Conservation (phyloP, 2,797 vertebrate genomes). For the Sebastes iracundus region DNA sequence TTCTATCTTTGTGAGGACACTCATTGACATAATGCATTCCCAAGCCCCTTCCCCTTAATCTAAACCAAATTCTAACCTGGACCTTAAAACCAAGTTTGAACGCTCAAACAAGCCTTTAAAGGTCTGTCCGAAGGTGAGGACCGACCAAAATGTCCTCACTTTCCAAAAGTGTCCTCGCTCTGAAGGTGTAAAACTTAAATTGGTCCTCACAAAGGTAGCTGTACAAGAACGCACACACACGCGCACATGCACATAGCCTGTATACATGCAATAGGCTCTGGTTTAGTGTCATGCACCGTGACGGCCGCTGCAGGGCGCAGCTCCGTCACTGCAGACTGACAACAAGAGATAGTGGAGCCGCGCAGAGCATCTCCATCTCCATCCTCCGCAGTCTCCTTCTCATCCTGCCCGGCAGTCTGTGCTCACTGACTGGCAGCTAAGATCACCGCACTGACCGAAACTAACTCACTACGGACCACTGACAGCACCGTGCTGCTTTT, state of each 20-base stretch:
- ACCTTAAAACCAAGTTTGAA: too few relatives aligned
- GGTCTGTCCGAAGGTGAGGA: too few relatives aligned
- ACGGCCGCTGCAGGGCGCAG: slow-evolving; percentile 72
- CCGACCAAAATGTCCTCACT: too few relatives aligned
- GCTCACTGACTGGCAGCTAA: background rate
- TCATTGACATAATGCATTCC: too few relatives aligned
- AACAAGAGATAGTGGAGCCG: slow-evolving; percentile 38
- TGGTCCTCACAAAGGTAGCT: too few relatives aligned
- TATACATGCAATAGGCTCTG: background rate
- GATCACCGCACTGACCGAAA: slow-evolving; percentile 5
- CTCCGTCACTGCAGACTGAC: slow-evolving; percentile 36
- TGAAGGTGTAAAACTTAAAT: too few relatives aligned
- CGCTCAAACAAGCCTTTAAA: too few relatives aligned
- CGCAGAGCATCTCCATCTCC: slow-evolving; percentile 41
- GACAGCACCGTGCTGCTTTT: slow-evolving; percentile 25
- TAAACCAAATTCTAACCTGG: too few relatives aligned
- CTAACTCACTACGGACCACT: background rate
- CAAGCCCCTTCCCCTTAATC: too few relatives aligned
- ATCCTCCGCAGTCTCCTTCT: slow-evolving; percentile 78
- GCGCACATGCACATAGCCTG: background rate
- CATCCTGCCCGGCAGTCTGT: slow-evolving; percentile 40
- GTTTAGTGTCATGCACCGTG: background rate
- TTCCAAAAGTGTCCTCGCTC: too few relatives aligned
- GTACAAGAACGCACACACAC: background rate
- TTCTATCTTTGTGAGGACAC: too few relatives aligned